Percentiles rank a stretch among this genome's conserved stretches.
Evolutionary conservation across 2,113 vertebrate species (phyloP).

Genomic region (Ahaetulla prasina): DNA sequence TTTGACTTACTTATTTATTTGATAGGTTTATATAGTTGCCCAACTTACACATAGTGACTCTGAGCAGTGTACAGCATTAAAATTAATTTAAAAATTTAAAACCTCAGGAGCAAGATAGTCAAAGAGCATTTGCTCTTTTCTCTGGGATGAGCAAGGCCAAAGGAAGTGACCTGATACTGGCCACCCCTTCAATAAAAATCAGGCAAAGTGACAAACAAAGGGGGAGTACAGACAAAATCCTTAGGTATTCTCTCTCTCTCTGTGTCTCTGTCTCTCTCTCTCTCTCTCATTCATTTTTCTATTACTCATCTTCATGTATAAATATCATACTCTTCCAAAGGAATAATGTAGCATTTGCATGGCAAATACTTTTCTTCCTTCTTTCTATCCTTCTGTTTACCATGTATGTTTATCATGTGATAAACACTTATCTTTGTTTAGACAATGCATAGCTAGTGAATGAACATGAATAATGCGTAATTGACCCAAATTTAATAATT

Average conservation of each 20-base stretch:
- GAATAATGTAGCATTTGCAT: neutral
- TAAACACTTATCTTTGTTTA: neutral
- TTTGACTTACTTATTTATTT: neutral
- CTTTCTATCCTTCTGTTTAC: neutral
- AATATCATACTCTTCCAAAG: neutral
- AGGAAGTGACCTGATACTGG: neutral
- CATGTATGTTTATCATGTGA: neutral
- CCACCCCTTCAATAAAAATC: neutral
- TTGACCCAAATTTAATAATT: neutral
- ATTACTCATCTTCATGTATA: neutral
- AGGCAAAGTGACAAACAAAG: neutral
- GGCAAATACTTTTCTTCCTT: neutral
- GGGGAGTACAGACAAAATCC: neutral
- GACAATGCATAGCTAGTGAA: neutral
- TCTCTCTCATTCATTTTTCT: neutral
- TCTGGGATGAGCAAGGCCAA: neutral
- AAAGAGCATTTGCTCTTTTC: neutral
- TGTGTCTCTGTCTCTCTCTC: neutral
- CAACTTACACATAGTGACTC: neutral
- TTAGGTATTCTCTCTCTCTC: neutral
- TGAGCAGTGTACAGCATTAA: neutral
- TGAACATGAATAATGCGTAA: neutral
- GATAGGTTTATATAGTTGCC: neutral
- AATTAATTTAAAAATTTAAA: neutral
- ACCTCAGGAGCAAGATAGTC: neutral